Evolutionary conservation across 2,113 vertebrate genomes (phyloP), one percentile per base, ranked within the genome.

Genomic region (Takifugu flavidus): DNA sequence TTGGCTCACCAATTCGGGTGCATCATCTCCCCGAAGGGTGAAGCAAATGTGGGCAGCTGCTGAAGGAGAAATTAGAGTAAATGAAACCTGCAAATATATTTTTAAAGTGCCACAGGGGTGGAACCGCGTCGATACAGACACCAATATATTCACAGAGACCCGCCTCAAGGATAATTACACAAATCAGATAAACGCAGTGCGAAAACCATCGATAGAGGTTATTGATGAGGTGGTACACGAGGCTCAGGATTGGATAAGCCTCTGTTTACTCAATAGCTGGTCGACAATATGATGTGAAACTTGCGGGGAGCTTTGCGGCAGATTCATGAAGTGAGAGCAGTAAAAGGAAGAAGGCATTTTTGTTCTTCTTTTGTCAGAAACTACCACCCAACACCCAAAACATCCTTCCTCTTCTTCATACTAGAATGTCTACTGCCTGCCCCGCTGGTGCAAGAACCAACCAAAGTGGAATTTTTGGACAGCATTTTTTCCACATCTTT

Each of bases 211-310:
- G 82, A 93, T 94, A 92, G 54, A 58, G 66, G 86, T 80, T 89
- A 92, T 92, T 83, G 88, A 89, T 89, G 87, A 87, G 82, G 85
- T 85, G 80, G 69, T 85, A 89, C 91, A 88, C 83, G 90, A 92
- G 80, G 84, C 72, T 88, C 86, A 83, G 84, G 90, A 92, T 88
- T 85, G 78, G 67, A 64, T 75, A 25, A 76, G 78, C 75, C 65
- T 71, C 71, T 77, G 71, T 79, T 85, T 84, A 77, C 75, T 88
- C 70, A 71, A 77, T 75, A 82, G 75, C 68, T 73, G 26, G 20
- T 52, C 61, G 62, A 80, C 73, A 76, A 75, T 70, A 73, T 70
- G 76, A 39, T 75, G 75, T 79, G 81, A 72, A 86, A 84, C 56
- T 80, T 83, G 39, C 62, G 60, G 67, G 69, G 70, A 49, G 67